A percentile compares a stretch with the other conserved stretches of the same genome.
Evolutionary conservation across 1,140 invertebrate genomes (phyloP).

Genomic region (Tribolium madens): DNA sequence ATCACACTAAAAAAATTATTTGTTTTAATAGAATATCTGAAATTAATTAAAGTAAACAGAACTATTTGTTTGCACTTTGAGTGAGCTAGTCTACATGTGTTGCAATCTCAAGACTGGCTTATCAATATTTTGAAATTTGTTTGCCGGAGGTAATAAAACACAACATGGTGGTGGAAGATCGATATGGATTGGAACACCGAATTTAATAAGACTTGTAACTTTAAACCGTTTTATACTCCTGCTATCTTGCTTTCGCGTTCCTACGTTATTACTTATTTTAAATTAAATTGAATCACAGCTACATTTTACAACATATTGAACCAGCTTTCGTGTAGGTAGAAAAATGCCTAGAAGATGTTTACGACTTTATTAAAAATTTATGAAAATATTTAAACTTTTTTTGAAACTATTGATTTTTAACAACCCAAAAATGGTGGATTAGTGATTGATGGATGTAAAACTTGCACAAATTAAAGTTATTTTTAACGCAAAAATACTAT

Average conservation of each 20-base stretch:
- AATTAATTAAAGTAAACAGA: constrained; percentile 27
- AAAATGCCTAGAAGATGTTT: too few relatives aligned
- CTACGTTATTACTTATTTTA: constrained; percentile 21
- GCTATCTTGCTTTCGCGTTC: neutral
- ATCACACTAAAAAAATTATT: too few relatives aligned
- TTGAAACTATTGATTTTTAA: too few relatives aligned
- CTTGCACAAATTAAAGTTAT: too few relatives aligned
- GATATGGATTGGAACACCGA: constrained; percentile 33
- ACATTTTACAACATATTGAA: neutral
- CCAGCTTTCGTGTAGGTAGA: neutral
- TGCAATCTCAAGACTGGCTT: neutral
- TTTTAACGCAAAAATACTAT: too few relatives aligned
- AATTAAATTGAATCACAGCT: constrained; percentile 25
- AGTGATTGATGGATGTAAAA: too few relatives aligned
- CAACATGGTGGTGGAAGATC: constrained; percentile 27
- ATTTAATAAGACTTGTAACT: constrained; percentile 36
- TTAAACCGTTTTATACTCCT: constrained; percentile 24
- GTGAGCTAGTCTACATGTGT: constrained; percentile 18
- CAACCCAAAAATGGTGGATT: too few relatives aligned
- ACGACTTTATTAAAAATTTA: too few relatives aligned
- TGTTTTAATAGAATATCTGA: neutral
- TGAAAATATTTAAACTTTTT: too few relatives aligned
- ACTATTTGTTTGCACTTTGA: neutral
- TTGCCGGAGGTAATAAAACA: constrained; percentile 37
- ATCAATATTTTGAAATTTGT: constrained; percentile 35